Evolutionary conservation across 2,113 vertebrate species (phyloP).

Genomic region (Lycaon pictus): DNA sequence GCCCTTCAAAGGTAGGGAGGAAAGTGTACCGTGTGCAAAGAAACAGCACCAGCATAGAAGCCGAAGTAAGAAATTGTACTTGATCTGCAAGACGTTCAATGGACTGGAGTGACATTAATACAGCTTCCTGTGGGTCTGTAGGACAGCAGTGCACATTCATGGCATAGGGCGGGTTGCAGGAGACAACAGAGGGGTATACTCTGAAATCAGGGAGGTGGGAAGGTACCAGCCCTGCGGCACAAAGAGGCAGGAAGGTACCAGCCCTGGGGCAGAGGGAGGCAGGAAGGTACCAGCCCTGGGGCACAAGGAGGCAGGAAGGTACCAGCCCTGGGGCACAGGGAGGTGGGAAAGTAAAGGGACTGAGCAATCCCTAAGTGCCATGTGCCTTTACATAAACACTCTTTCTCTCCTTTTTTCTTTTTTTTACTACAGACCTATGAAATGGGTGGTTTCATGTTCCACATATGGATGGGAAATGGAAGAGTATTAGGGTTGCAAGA

Average conservation of each 20-base stretch:
- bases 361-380: not conserved
- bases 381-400: not conserved
- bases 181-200: not conserved
- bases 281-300: too few species aligned
- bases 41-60: not conserved
- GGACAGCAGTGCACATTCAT: too few species aligned
- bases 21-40: not conserved
- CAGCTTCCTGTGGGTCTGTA: not conserved
- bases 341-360: not conserved
- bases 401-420: not conserved
- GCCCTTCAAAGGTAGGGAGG: not conserved
- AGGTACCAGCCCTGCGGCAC: not conserved
- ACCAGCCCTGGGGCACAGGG: too few species aligned
- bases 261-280: too few species aligned
- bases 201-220: not conserved
- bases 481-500: not conserved
- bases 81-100: not conserved
- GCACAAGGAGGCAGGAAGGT: too few species aligned
- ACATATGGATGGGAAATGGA: not conserved
- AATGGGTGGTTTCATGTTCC: not conserved
- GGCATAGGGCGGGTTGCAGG: rapidly evolving
- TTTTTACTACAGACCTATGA: not conserved
- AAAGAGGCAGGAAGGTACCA: too few species aligned
- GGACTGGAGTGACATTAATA: not conserved
- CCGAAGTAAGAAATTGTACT: not conserved